These are phyloP conservation scores for Benitochromis conjunctus DNA, from an alignment of 2,113 vertebrate genomes.

Conservation along the genomic window DNA sequence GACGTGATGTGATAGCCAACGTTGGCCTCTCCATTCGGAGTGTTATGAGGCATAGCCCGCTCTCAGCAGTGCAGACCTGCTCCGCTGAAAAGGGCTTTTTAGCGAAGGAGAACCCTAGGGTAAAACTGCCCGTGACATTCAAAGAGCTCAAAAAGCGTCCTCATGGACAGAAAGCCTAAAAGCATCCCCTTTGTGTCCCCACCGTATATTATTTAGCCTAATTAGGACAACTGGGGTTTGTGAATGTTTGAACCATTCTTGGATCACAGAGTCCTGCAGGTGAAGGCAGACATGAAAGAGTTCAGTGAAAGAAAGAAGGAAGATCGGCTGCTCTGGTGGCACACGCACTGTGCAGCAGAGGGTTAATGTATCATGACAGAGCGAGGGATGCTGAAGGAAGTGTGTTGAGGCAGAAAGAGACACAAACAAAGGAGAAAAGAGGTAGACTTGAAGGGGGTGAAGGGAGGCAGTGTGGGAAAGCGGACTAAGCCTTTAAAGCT, in stretches of 20 bases:
- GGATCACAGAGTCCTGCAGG: slow-evolving; percentile 22
- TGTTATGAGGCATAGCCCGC: background rate
- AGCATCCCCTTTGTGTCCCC: slow-evolving; percentile 17
- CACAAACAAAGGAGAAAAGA: slow-evolving; percentile 1
- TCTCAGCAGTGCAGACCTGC: background rate
- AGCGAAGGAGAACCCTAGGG: background rate
- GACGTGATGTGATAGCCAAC: background rate
- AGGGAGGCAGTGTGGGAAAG: slow-evolving; percentile 4
- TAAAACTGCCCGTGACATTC: slow-evolving; percentile 53
- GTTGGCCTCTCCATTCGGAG: background rate
- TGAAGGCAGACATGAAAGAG: slow-evolving; percentile 34
- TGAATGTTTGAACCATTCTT: slow-evolving; percentile 36
- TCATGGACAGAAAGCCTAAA: slow-evolving; percentile 7
- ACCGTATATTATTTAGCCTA: slow-evolving; percentile 44
- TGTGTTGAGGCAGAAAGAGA: background rate
- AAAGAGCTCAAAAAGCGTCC: slow-evolving; percentile 26
- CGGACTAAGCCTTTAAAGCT: slow-evolving; percentile 7
- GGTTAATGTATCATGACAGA: slow-evolving; percentile 14
- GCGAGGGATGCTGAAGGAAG: background rate
- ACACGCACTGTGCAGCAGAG: background rate
- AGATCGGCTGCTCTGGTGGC: background rate
- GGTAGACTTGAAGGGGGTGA: background rate
- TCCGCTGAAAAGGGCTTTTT: slow-evolving; percentile 30
- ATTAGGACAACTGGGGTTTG: slow-evolving; percentile 52
- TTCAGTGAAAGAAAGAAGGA: background rate